Conservation (phyloP, 2,797 vertebrate genomes). For the Periparus ater region DNA sequence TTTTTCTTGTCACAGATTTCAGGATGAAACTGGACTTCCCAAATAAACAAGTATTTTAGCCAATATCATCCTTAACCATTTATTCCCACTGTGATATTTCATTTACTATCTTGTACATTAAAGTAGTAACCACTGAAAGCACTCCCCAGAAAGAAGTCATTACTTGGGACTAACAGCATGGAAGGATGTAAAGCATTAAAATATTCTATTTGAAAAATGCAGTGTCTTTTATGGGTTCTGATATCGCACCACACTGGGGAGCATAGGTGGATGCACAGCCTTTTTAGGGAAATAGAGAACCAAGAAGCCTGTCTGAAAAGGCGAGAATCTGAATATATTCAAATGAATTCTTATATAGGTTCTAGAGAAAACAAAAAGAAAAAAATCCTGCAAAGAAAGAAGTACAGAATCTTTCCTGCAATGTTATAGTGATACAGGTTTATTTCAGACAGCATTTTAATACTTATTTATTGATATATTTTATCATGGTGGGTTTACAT, state of each 20-base stretch:
- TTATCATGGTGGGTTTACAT: conserved; percentile 12
- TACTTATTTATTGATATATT: conserved; percentile 45
- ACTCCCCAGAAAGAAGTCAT: conserved; percentile 15
- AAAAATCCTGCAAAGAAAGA: conserved; percentile 35
- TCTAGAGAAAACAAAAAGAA: conserved; percentile 47
- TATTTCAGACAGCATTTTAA: conserved; percentile 46
- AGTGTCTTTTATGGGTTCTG: conserved; percentile 4
- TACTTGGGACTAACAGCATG: conserved; percentile 24
- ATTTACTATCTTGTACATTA: conserved; percentile 10
- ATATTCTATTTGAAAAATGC: conserved; percentile 31
- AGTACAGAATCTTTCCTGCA: neutral
- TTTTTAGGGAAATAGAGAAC: conserved; percentile 13
- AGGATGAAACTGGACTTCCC: neutral
- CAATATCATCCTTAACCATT: conserved; percentile 6
- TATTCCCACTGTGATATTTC: neutral
- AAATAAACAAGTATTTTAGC: neutral
- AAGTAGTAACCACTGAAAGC: conserved; percentile 17
- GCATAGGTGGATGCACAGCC: neutral
- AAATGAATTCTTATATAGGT: conserved; percentile 41
- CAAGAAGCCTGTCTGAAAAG: neutral
- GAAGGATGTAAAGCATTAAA: conserved; percentile 3
- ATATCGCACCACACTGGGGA: neutral
- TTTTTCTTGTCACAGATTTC: neutral
- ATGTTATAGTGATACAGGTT: conserved; percentile 21
- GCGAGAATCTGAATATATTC: neutral